These are phyloP conservation scores for Actenoides lindsayi DNA, from an alignment of 2,113 vertebrate species.

Conservation along the genomic window DNA sequence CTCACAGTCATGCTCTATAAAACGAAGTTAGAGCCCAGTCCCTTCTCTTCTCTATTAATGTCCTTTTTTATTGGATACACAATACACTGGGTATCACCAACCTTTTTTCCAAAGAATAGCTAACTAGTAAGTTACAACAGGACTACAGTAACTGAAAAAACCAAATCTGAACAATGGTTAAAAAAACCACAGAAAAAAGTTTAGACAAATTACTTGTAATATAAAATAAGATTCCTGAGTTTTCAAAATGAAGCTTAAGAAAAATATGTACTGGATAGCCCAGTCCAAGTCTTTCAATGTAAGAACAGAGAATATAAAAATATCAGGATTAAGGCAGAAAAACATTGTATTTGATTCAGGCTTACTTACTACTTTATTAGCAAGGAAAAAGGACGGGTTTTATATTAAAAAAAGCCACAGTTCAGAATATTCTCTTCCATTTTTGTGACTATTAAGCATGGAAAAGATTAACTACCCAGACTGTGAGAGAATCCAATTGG, in stretches of 20 bases:
- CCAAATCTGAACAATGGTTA: neutral
- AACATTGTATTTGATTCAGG: neutral
- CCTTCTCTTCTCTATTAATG: neutral
- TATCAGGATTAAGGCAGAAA: neutral
- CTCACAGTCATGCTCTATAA: neutral
- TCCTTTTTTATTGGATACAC: neutral
- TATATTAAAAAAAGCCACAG: neutral
- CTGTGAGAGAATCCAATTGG: neutral
- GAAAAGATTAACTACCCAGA: neutral
- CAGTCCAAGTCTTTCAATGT: neutral
- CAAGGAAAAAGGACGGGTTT: neutral
- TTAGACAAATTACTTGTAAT: neutral
- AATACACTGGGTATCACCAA: neutral
- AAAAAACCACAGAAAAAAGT: too few relatives aligned
- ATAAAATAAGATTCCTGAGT: neutral
- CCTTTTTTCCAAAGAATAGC: neutral
- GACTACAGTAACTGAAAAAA: neutral
- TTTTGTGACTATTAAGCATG: neutral
- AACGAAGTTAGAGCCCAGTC: neutral
- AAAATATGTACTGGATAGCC: neutral
- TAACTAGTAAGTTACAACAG: neutral
- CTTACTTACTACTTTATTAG: neutral
- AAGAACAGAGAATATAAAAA: neutral
- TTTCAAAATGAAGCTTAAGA: neutral
- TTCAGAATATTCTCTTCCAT: neutral